Conservation (phyloP, 2,888 invertebrate species). For the Nomada fucata region DNA sequence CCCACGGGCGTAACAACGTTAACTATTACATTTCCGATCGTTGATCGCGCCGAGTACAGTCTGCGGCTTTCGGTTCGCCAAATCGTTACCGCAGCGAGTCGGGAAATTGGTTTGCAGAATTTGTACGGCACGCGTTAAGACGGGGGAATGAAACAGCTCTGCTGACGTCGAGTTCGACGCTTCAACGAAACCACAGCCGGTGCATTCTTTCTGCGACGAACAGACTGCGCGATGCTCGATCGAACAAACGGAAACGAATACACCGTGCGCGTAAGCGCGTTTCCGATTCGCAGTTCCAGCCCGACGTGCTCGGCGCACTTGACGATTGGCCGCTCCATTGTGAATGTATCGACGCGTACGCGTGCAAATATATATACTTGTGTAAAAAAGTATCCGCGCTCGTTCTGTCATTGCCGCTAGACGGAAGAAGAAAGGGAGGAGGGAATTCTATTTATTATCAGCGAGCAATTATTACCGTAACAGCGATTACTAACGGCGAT, state of each 20-base stretch:
- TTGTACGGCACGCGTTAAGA: not conserved
- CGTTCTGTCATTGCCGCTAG: too few species aligned
- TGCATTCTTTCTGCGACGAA: too few species aligned
- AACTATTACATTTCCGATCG: conserved; percentile 22
- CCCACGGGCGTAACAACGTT: conserved; percentile 31
- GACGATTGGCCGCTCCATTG: conserved; percentile 68
- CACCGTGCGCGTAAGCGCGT: not conserved
- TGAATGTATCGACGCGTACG: conserved; percentile 63
- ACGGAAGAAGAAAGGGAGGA: too few species aligned
- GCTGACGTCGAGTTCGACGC: too few species aligned
- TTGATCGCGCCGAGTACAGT: conserved; percentile 12
- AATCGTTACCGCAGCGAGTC: not conserved
- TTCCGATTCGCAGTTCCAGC: conserved; percentile 67
- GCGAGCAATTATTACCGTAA: too few species aligned
- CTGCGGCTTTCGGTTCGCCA: not conserved
- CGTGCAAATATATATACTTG: conserved; percentile 57
- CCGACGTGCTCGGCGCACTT: conserved; percentile 70
- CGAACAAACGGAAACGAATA: too few species aligned
- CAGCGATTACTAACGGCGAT: too few species aligned
- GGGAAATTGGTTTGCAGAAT: not conserved
- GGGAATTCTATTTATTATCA: too few species aligned
- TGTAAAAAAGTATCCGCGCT: conserved; percentile 46
- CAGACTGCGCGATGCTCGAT: too few species aligned
- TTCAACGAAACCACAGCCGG: too few species aligned
- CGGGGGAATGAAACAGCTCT: not conserved